Evolutionary conservation across 2,797 vertebrate species (phyloP), one percentile per base, ranked within the genome.

Genomic region (Spinibarbus caldwelli): DNA sequence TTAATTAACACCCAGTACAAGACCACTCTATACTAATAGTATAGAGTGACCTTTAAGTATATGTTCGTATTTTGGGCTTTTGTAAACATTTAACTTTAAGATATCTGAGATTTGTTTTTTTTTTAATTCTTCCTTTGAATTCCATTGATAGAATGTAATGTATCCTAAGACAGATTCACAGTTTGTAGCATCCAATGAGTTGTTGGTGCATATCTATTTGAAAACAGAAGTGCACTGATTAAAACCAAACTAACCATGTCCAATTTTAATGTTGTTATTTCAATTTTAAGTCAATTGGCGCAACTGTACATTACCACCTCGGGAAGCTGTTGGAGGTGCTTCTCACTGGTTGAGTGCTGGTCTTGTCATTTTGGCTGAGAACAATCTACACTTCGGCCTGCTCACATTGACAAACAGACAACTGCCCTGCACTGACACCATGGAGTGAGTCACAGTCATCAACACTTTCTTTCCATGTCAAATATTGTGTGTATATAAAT

Each of bases 261-360:
- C 89, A 90, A 86, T 90, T 90, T 94, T 91, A 95, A 93, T 91
- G 90, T 93, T 96, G 92, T 95, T 90, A 59, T 93, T 94, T 94
- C 94, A 95, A 94, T 94, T 92, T 66, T 66, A 31, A 31, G 15
- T 34, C 15, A 94, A 93, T 88, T 92, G 81, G 45, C 90, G 90
- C 26, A 43, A 47, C 70, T 26, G 41, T 11, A 15, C 12, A 0
- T 31, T 47, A 31, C 6, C 43, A 64, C 6, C 14, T 12, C 1
- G 12, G 26, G 26, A 64, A 64, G 26, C 43, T 29, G 26, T 49
- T 49, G 17, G 45, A 47, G 29, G 62, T 90, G 86, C 88, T 89
- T 87, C 85, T 67, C 87, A 88, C 79, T 86, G 89, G 78, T 89
- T 81, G 68, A 86, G 86, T 83, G 86, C 89, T 89, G 88, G 82